Base-by-base conservation (phyloP, 2,888 invertebrate genomes). In the Hemicrepidius hirtus region DNA sequence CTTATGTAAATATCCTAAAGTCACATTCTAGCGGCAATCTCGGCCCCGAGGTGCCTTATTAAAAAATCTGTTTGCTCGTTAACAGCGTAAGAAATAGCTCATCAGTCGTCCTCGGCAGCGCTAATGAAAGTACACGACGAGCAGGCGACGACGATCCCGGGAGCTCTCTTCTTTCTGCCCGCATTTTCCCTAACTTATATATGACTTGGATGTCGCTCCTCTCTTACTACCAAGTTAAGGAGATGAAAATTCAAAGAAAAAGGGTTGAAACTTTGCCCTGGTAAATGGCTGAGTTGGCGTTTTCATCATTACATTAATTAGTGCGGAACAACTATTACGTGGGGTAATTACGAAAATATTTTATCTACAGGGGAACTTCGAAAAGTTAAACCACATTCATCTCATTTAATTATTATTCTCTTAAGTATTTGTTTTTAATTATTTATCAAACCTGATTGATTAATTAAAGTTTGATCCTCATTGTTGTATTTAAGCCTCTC, bases 11-110 rank as follows among this genome's bases (percentile, higher is more conserved):
- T 80, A 75, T 68, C 75, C 71, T 74, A 76, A 70, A 78, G 76
- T 80, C 79, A 77, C 78, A 77, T 77, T 80, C 79, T 80, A 79
- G 76, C 77, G 73, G 74, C 71, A 75, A 76, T 78, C 73, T 76
- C 75, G 74, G 73, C 76, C 66, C 74, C 69, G 73, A 74, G 78
- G 72, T 73, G 78, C 75, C 80, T 80, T 80, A 80, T 81, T 81
- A 80, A 81, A 81, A 82, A 82, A 82, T 81, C 80, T 81, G 80
- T 81, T 81, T 81, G 80, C 81, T 81, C 80, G 80, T 81, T 82
- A 82, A 79, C 75, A 75, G 74, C 69, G 75, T 74, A 79, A 80
- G 80, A 81, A 82, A 81, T 75, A 77, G 80, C 76, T 78, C 80
- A 77, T 78, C 70, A 75, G 77, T 75, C 77, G 72, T 68, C 73